Evolutionary conservation across 2,888 invertebrate genomes (phyloP).

Genomic region (Junonia oenone): DNA sequence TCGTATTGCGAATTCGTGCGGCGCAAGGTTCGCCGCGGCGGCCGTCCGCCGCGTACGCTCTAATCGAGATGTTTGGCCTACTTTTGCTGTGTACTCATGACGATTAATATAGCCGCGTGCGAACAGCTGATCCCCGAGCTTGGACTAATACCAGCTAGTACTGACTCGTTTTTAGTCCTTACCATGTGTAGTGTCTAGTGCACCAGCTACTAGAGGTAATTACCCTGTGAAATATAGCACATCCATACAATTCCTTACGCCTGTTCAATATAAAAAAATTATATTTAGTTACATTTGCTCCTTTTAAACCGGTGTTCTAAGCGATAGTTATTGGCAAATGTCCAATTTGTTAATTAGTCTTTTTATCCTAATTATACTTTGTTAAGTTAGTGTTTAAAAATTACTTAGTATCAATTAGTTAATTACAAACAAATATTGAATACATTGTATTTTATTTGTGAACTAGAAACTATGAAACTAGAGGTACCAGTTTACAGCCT

Average conservation of each 20-base stretch:
- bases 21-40: constrained; percentile 47
- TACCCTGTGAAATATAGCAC: background rate
- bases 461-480: too few species aligned
- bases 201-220: background rate
- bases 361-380: constrained; percentile 14
- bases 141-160: constrained; percentile 39
- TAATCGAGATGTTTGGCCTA: constrained; percentile 72
- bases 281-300: background rate
- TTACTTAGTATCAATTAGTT: constrained; percentile 9
- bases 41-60: constrained; percentile 51
- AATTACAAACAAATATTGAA: constrained; percentile 2
- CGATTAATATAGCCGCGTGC: constrained; percentile 73
- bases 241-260: background rate
- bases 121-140: constrained; percentile 73
- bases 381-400: constrained; percentile 1
- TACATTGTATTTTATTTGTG: too few species aligned
- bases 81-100: constrained; percentile 65
- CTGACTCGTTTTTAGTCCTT: constrained; percentile 29
- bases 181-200: constrained; percentile 1
- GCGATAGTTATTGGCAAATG: constrained; percentile 15
- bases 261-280: background rate
- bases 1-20: constrained; percentile 41
- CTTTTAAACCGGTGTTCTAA: constrained; percentile 1
- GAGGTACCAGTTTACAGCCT: too few species aligned
- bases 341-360: constrained; percentile 21